Evolutionary conservation across 2,113 vertebrate genomes (phyloP).

Genomic region (Megaleporinus macrocephalus): DNA sequence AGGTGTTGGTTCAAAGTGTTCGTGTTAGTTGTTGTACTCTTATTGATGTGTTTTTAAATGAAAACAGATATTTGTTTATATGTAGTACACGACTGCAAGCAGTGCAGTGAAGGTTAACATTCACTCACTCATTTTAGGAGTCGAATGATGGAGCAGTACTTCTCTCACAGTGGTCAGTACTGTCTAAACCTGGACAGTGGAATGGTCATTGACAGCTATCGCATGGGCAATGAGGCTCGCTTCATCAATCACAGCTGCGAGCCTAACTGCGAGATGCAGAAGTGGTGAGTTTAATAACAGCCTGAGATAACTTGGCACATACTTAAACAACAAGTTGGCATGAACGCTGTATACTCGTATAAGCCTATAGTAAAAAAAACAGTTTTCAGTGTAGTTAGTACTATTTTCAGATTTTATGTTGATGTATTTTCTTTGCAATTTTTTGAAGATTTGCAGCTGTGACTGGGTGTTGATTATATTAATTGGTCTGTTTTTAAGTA

Average conservation of each 20-base stretch:
- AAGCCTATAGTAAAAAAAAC: too few species aligned
- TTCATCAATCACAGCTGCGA: conserved; percentile 99
- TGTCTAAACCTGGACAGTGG: conserved; percentile 97
- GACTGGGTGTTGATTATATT: too few species aligned
- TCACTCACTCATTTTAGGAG: conserved; percentile 73
- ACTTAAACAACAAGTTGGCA: conserved; percentile 81
- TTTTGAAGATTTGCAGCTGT: too few species aligned
- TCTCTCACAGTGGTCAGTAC: conserved; percentile 96
- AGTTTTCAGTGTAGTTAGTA: background rate
- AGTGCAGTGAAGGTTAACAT: background rate
- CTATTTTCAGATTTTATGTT: background rate
- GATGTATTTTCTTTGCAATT: too few species aligned
- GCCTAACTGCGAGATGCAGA: conserved; percentile 99
- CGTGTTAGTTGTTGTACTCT: too few species aligned
- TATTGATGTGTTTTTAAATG: too few species aligned
- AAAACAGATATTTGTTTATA: background rate
- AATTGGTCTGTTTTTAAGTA: background rate
- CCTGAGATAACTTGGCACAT: background rate
- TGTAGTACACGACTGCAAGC: background rate
- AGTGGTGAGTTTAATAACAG: conserved; percentile 89
- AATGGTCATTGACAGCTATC: conserved; percentile 99
- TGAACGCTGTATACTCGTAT: conserved; percentile 64
- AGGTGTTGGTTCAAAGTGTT: too few species aligned
- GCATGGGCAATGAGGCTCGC: conserved; percentile 98
- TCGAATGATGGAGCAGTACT: conserved; percentile 98